phyloP scores from a whole-genome alignment of 1,140 invertebrate genomes.

The Saccostrea echinata region DNA sequence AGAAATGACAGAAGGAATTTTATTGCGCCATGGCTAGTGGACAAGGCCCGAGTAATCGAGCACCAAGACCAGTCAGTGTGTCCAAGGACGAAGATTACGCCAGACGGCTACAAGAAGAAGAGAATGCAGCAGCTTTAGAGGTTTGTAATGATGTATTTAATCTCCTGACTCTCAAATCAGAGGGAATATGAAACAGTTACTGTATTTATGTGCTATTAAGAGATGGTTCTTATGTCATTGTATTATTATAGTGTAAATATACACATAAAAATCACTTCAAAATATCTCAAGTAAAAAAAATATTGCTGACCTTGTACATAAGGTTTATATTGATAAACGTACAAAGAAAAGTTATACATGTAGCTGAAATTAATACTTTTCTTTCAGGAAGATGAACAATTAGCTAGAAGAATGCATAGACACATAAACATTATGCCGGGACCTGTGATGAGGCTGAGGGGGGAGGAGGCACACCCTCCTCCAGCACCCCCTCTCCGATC shows the following conservation, averaged over 20 bases:
- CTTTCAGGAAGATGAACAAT: constrained; percentile 20
- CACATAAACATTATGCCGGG: constrained; percentile 18
- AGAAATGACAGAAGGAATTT: not conserved
- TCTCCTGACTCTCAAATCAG: too few species aligned
- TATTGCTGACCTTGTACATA: too few species aligned
- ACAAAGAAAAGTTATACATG: too few species aligned
- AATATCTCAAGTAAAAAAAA: too few species aligned
- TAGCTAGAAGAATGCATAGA: constrained; percentile 31
- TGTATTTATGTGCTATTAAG: too few species aligned
- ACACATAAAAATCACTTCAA: too few species aligned
- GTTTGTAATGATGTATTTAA: not conserved
- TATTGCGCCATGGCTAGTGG: constrained; percentile 30
- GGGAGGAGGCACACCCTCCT: not conserved
- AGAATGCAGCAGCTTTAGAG: constrained; percentile 12
- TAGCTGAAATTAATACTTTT: not conserved
- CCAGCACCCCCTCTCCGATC: not conserved
- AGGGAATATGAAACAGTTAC: too few species aligned
- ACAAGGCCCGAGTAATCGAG: constrained; percentile 15
- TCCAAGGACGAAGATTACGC: constrained; percentile 32
- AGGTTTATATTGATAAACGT: too few species aligned
- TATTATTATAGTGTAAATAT: too few species aligned
- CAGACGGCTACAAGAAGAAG: constrained; percentile 27
- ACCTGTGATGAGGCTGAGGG: constrained; percentile 11
- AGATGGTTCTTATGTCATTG: too few species aligned
- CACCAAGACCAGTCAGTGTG: not conserved